Evolutionary conservation across 2,113 vertebrate species (phyloP).

Genomic region (Ammodramus savannarum): DNA sequence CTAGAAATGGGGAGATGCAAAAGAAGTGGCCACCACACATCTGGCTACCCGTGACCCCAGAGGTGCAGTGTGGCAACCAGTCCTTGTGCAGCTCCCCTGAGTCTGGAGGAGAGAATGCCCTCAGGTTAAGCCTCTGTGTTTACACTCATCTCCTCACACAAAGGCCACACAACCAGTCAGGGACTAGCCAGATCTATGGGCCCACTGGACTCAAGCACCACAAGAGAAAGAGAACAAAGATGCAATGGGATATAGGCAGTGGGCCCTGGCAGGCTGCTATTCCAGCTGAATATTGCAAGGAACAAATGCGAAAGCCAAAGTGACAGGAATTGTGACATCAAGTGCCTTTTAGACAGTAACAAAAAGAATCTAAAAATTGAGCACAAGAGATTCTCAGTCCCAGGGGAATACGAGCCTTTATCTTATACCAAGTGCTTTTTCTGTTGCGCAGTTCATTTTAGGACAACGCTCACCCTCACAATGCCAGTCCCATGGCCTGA

Average conservation of each 20-base stretch:
- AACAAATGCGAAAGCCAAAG: background rate
- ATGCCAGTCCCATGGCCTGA: slow-evolving; percentile 2
- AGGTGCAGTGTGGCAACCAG: accelerated
- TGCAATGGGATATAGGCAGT: background rate
- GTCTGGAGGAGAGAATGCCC: background rate
- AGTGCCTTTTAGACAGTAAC: background rate
- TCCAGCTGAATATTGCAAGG: background rate
- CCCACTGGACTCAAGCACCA: background rate
- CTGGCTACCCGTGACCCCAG: accelerated
- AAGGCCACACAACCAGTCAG: background rate
- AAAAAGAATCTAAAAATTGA: background rate
- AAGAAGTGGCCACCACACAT: background rate
- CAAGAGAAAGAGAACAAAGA: background rate
- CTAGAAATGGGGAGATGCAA: background rate
- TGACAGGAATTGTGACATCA: background rate
- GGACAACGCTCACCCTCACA: background rate
- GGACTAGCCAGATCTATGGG: background rate
- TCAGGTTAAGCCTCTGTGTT: background rate
- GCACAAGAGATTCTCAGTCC: background rate
- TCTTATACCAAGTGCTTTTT: background rate
- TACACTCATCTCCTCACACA: background rate
- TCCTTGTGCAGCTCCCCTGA: background rate
- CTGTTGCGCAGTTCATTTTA: slow-evolving; percentile 43
- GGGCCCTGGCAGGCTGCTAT: background rate
- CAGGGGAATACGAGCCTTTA: background rate